Conservation (phyloP, 1,140 invertebrate species). For the Himalopsyche phryganea region DNA sequence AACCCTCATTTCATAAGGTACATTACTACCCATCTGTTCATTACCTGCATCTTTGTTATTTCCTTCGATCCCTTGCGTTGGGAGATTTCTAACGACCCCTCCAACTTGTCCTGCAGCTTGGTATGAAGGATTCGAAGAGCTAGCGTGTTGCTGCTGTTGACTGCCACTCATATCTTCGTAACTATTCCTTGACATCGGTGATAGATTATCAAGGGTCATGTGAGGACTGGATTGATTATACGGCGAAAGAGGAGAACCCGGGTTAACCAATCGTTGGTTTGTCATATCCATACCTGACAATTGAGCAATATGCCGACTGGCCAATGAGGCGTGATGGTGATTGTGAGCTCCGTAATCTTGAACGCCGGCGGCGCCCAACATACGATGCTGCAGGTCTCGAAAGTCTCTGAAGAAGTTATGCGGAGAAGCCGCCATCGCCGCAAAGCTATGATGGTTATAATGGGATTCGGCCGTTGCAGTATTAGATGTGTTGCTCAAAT, state of each 20-base stretch:
- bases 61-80: not conserved
- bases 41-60: conserved; percentile 1
- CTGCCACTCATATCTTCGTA: conserved; percentile 18
- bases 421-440: not conserved
- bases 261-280: conserved; percentile 15
- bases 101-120: not conserved
- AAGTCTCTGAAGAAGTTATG: conserved; percentile 24
- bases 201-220: conserved; percentile 11
- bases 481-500: conserved; percentile 17
- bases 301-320: not conserved
- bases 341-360: conserved; percentile 13
- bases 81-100: not conserved
- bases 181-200: conserved; percentile 21
- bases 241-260: conserved; percentile 14
- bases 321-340: not conserved
- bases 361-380: conserved; percentile 1
- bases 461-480: conserved; percentile 4
- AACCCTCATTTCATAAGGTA: conserved; percentile 26
- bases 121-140: not conserved
- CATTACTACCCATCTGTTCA: conserved; percentile 11
- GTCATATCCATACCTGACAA: conserved; percentile 26
- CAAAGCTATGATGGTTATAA: conserved; percentile 9
- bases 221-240: conserved; percentile 21
- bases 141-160: not conserved
- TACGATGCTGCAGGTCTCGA: conserved; percentile 23